Evolutionary conservation across 1,140 invertebrate genomes (phyloP), one percentile per base, ranked within the genome.

Genomic region (Pseudomyrmex cubaensis): DNA sequence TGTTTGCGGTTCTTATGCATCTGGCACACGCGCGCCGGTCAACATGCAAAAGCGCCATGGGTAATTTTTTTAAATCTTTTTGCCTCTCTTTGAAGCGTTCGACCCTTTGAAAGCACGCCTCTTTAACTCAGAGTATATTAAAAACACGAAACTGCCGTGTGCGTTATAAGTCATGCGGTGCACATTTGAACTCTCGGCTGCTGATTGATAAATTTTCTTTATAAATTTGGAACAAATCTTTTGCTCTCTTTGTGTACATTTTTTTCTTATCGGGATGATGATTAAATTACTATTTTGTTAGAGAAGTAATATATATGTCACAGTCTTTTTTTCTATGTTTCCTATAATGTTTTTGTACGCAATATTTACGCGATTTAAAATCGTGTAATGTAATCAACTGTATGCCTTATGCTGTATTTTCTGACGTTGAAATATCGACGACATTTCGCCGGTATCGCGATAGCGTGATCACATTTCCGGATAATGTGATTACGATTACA

Each of bases 1-100:
- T 62, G 64, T 73, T 85, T 63, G 76, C 63, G 61, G 76, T 70
- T 66, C 56, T 82, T 54, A 66, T 54, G 84, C 82, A 83, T 84
- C 67, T 52, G 74, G 73, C 70, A 80, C 62, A 62, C 80, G 75
- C 80, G 62, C 63, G 54, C 2, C 22, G 57, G 17, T 56, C 76
- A 69, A n/a, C 64, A 56, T 74, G 77, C 84, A 80, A 35, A 35
- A 80, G 76, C 76, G 66, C 44, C 52, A 61, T 70, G 44, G 66
- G 66, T 54, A 70, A 25, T 80, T 80, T 80, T 64, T 64, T 72
- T 70, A 59, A 35, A 76, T 64, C 66, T 59, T 70, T 70, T 57
- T 61, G 15, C 54, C 66, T 3, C 66, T 80, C 66, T 80, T 72
- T 80, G 76, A 80, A 72, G 66, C 54, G 66, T 61, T 69, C 54